Evolutionary conservation across 1,140 invertebrate species (phyloP), one percentile per base, ranked within the genome.

Genomic region (Battus philenor): DNA sequence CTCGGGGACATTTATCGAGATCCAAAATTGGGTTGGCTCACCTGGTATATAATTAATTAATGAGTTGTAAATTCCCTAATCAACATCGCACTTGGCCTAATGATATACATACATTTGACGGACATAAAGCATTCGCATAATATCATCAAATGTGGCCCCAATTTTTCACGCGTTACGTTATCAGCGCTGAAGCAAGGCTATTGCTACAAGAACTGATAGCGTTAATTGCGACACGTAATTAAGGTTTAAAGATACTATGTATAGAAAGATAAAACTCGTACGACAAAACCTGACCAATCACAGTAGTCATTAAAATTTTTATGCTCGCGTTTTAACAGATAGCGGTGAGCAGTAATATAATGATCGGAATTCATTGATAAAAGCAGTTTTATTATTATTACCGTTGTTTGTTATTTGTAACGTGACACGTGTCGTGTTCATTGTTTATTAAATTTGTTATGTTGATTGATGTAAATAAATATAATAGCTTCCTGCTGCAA

Each of bases 211-310:
- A n/a, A n/a, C 3, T 10, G 43, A 50, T 55, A 47, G 30, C 29
- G 11, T 18, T 18, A 44, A 44, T 26, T 41, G 15, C 17, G 15
- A 10, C 26, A 27, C 38, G 24, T 27, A 41, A 41, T 41, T 41
- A 41, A 9, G 9, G 4, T 9, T 20, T 43, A 13, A 22, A 48
- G 27, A 48, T 41, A 33, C 18, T 29, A 22, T 3, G 34, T 16
- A 33, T 20, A n/a, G 13, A 38, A 45, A 44, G 29, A 41, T 41
- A 41, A 41, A 29, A 12, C 38, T 57, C 54, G 49, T 57, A 57
- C 41, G 54, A 57, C 24, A 11, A 29, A 44, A 38, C 6, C 20
- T 33, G 12, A 52, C 54, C 54, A 56, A 56, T 56, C 44, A 29
- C 26, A 27, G 27, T 27, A 11, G 38, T 12, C 27, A 16, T 41